These are phyloP conservation scores for Trichogramma dendrolimi DNA, from an alignment of 2,888 invertebrate genomes.

Conservation along the genomic window DNA sequence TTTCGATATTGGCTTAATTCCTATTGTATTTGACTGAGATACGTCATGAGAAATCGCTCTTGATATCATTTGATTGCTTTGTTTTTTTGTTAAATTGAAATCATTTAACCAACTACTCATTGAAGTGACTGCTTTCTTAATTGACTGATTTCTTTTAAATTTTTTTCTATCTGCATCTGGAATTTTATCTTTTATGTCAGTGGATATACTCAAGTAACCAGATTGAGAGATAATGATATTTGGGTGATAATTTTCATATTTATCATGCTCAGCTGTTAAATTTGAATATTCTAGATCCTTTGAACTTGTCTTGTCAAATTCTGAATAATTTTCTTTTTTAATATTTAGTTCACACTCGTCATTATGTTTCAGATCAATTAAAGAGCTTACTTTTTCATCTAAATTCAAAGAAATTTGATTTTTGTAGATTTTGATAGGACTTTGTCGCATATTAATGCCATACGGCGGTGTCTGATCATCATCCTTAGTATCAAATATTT, in stretches of 20 bases:
- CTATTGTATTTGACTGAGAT: too few relatives aligned
- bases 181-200: slow-evolving; percentile 60
- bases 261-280: slow-evolving; percentile 36
- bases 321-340: too few relatives aligned
- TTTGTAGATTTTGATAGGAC: too few relatives aligned
- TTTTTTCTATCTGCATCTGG: slow-evolving; percentile 62
- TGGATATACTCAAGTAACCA: slow-evolving; percentile 71
- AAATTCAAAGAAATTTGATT: too few relatives aligned
- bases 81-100: slow-evolving; percentile 70
- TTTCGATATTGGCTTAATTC: slow-evolving; percentile 38
- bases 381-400: too few relatives aligned
- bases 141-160: slow-evolving; percentile 64
- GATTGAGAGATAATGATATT: slow-evolving; percentile 72
- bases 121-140: slow-evolving; percentile 77
- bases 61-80: slow-evolving; percentile 78
- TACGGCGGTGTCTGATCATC: too few relatives aligned
- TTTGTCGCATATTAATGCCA: too few relatives aligned
- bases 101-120: slow-evolving; percentile 79
- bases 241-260: slow-evolving; percentile 38
- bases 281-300: slow-evolving; percentile 39
- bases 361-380: too few relatives aligned
- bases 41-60: slow-evolving; percentile 51
- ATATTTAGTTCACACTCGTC: too few relatives aligned
- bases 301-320: slow-evolving; percentile 36
- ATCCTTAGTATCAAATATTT: too few relatives aligned